phyloP scores from a whole-genome alignment of 2,888 invertebrate species.

The Lasiommata megera region DNA sequence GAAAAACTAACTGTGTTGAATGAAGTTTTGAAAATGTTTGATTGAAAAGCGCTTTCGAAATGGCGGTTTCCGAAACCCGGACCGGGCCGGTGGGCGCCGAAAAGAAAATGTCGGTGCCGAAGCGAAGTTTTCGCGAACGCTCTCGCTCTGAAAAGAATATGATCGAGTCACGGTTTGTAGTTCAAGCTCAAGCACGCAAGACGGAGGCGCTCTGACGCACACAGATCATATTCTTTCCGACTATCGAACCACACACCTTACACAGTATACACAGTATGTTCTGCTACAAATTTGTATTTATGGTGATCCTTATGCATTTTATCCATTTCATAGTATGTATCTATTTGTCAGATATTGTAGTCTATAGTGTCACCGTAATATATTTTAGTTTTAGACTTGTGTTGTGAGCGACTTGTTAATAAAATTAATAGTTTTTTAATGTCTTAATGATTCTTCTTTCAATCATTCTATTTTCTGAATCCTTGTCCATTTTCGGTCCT shows the following conservation, averaged over 20 bases:
- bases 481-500: slow-evolving; percentile 48
- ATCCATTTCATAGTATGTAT: slow-evolving; percentile 53
- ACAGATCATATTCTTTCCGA: slow-evolving; percentile 70
- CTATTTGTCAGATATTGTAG: slow-evolving; percentile 54
- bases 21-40: slow-evolving; percentile 80
- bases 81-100: slow-evolving; percentile 54
- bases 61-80: slow-evolving; percentile 65
- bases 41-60: slow-evolving; percentile 72
- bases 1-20: slow-evolving; percentile 74
- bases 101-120: slow-evolving; percentile 51
- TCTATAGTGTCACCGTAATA: slow-evolving; percentile 53
- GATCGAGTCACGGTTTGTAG: slow-evolving; percentile 56
- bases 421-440: slow-evolving; percentile 74
- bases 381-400: slow-evolving; percentile 69
- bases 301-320: slow-evolving; percentile 62
- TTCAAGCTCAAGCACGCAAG: slow-evolving; percentile 59
- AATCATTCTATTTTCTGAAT: slow-evolving; percentile 55
- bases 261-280: slow-evolving; percentile 30
- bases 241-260: slow-evolving; percentile 34
- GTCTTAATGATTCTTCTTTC: slow-evolving; percentile 62
- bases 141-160: slow-evolving; percentile 74
- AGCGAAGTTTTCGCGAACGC: slow-evolving; percentile 54
- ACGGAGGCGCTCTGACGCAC: slow-evolving; percentile 52
- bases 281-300: slow-evolving; percentile 33
- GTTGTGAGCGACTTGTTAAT: slow-evolving; percentile 69